Evolutionary conservation across 2,888 invertebrate genomes (phyloP).

Genomic region (Smittia aterrima): DNA sequence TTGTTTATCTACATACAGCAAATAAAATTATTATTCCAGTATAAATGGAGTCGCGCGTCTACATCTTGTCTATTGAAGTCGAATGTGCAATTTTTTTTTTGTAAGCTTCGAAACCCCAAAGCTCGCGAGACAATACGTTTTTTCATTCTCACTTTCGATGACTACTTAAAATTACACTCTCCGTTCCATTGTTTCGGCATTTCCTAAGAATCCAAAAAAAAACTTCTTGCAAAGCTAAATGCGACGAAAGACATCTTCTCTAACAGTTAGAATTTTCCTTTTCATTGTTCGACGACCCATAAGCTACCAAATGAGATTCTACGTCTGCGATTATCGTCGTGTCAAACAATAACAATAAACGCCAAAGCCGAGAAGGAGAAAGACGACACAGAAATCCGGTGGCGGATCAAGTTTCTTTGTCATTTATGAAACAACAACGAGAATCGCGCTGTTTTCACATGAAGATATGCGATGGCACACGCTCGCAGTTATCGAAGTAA

Average conservation of each 20-base stretch:
- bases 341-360: constrained; percentile 17
- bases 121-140: constrained; percentile 26
- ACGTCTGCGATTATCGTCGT: neutral
- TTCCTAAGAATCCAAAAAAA: neutral
- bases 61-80: constrained; percentile 34
- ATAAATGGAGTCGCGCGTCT: constrained; percentile 30
- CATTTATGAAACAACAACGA: constrained; percentile 9
- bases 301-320: constrained; percentile 5
- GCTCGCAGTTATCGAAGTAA: neutral
- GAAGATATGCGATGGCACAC: constrained; percentile 2
- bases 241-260: neutral
- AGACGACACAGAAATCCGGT: neutral
- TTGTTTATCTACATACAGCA: constrained; percentile 28
- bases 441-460: neutral
- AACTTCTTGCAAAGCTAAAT: neutral
- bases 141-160: constrained; percentile 39
- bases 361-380: neutral
- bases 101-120: neutral
- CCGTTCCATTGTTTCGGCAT: constrained; percentile 29
- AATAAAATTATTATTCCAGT: constrained; percentile 31
- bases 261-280: constrained; percentile 17
- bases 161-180: constrained; percentile 32
- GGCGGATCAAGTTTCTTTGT: constrained; percentile 19
- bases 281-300: constrained; percentile 13
- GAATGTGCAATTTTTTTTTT: constrained; percentile 41